phyloP scores from a whole-genome alignment of 2,113 vertebrate species.

The Chauna torquata region DNA sequence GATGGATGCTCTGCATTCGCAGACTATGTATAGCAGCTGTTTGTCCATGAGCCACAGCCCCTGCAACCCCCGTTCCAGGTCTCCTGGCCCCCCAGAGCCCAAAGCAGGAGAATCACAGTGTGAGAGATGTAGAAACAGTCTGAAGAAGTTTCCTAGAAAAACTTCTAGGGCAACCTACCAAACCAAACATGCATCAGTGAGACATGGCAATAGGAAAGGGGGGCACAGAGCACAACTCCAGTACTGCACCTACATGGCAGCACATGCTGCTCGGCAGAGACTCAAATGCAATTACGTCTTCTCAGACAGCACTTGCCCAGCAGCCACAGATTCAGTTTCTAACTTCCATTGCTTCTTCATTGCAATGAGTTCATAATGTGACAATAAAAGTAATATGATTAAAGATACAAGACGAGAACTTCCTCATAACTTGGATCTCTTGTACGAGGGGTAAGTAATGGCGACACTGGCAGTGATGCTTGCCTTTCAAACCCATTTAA shows the following conservation, averaged over 20 bases:
- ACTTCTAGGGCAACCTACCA: background rate
- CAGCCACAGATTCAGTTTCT: background rate
- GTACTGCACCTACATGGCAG: background rate
- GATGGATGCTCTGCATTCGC: rapidly evolving
- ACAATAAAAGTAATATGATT: background rate
- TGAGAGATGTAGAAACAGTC: rapidly evolving
- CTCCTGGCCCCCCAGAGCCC: background rate
- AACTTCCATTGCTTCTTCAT: background rate
- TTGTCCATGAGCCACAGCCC: background rate
- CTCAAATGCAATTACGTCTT: background rate
- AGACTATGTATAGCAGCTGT: background rate
- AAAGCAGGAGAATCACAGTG: background rate
- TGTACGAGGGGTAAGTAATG: background rate
- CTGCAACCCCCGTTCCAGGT: background rate
- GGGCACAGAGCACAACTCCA: background rate
- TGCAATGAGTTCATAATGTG: background rate
- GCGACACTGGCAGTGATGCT: background rate
- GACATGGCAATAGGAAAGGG: background rate
- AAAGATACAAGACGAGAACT: background rate
- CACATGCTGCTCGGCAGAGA: background rate
- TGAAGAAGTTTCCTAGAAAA: background rate
- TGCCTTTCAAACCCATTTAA: background rate
- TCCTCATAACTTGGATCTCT: rapidly evolving
- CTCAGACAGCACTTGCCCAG: background rate
- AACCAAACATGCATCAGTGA: background rate